Evolutionary conservation across 2,888 invertebrate genomes (phyloP).

Genomic region (Palloptera scutellata): DNA sequence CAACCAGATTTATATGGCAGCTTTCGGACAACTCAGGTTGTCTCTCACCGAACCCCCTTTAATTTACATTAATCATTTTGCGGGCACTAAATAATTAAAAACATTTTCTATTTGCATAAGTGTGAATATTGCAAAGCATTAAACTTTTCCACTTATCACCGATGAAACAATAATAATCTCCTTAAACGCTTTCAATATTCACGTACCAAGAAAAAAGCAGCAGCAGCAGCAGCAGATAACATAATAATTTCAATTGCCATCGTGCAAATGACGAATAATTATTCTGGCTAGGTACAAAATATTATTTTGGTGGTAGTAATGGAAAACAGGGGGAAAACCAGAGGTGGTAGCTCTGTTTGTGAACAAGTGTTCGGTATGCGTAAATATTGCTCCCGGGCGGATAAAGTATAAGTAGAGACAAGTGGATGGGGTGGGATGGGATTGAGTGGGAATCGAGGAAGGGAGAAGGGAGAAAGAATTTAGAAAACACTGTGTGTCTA

Average conservation of each 20-base stretch:
- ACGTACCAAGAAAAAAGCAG: too few relatives aligned
- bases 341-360: conserved; percentile 28
- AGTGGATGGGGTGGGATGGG: conserved; percentile 1
- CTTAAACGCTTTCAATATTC: not conserved
- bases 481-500: conserved; percentile 51
- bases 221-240: too few relatives aligned
- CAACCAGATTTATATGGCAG: too few relatives aligned
- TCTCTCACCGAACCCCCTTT: too few relatives aligned
- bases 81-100: conserved; percentile 19
- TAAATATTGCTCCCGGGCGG: conserved; percentile 62
- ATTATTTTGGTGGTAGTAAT: not conserved
- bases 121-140: not conserved
- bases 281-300: not conserved
- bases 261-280: not conserved
- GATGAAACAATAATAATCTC: conserved; percentile 6
- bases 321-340: not conserved
- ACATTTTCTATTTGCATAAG: not conserved
- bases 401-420: conserved; percentile 49
- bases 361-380: conserved; percentile 54
- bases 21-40: too few relatives aligned
- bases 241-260: too few relatives aligned
- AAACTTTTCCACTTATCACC: conserved; percentile 24
- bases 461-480: conserved; percentile 12
- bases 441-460: conserved; percentile 18
- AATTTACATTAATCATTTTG: not conserved